Conservation (phyloP, 1,140 invertebrate species). For the Anastatus disparis region DNA sequence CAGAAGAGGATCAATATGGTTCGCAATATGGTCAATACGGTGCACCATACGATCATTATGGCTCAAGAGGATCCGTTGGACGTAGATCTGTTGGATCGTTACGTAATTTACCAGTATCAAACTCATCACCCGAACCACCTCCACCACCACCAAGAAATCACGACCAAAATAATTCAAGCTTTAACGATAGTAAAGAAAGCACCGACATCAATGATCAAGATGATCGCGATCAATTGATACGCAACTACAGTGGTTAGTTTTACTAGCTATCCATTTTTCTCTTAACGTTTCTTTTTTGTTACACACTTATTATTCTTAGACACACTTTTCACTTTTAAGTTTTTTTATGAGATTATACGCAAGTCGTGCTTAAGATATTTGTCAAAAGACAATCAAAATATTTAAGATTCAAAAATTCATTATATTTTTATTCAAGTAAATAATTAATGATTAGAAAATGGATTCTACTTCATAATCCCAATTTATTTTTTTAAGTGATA, state of each 20-base stretch:
- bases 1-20: slow-evolving; percentile 89
- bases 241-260: slow-evolving; percentile 78
- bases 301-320: no score
- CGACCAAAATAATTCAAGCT: slow-evolving; percentile 78
- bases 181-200: slow-evolving; percentile 91
- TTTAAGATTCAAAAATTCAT: no score
- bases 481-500: no score
- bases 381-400: no score
- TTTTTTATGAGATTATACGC: no score
- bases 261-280: not conserved
- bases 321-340: no score
- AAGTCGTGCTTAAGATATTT: no score
- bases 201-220: slow-evolving; percentile 90
- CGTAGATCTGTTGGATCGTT: slow-evolving; percentile 77
- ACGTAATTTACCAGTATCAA: slow-evolving; percentile 73
- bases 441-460: no score
- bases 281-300: not conserved
- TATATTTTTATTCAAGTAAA: no score
- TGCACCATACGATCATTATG: slow-evolving; percentile 87
- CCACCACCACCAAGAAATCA: slow-evolving; percentile 82
- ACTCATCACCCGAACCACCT: slow-evolving; percentile 84
- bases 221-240: slow-evolving; percentile 81
- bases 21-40: slow-evolving; percentile 84
- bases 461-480: no score
- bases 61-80: slow-evolving; percentile 82